Base-by-base conservation (phyloP, 92 coral and sea anemone genomes). In the Hydrozoanthus gracilis region DNA sequence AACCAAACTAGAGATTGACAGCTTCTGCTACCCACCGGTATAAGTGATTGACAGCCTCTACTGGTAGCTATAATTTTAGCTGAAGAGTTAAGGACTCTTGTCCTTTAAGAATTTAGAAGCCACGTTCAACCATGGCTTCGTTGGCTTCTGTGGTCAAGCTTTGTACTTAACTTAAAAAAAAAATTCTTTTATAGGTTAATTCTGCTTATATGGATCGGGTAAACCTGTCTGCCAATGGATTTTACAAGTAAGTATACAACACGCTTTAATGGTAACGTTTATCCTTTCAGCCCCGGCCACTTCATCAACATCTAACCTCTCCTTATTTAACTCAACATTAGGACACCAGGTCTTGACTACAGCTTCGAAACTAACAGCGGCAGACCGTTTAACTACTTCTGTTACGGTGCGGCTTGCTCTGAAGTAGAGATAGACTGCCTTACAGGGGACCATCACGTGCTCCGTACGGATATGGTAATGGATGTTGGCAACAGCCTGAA, bases 391-490 rank as follows among this genome's bases (percentile, higher is more conserved):
- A 94, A 92, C 70, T 94, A 94, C 77, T 92, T 94, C 85, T 92
- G 92, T 50, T 94, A 82, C 68, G 98, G 98, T 17, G 98, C 98
- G 1, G 86, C 92, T 0, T 94, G 98, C 71, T 94, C 98, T 61
- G 98, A 94, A 75, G 98, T 94, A 56, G 98, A 94, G 73, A 91
- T 94, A 45, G 98, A 94, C 79, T 92, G 95, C 80, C 90, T 94
- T 35, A 94, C 98, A 0, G 98, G 98, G 6, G 78, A 72, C 87
- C 68, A 35, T 18, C 86, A 94, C 92, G 93, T 90, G 58, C 90
- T 94, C 64, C 95, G 95, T 5, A 95, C 98, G 35, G 95, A 95
- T 47, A 87, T 92, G 6, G 96, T 95, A 47, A 95, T 95, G 98
- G 96, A 95, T 73, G 97, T 95, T 62, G 96, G 97, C 15, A 92